Evolutionary conservation across 1,140 invertebrate species (phyloP).

Genomic region (Melitaea cinxia): DNA sequence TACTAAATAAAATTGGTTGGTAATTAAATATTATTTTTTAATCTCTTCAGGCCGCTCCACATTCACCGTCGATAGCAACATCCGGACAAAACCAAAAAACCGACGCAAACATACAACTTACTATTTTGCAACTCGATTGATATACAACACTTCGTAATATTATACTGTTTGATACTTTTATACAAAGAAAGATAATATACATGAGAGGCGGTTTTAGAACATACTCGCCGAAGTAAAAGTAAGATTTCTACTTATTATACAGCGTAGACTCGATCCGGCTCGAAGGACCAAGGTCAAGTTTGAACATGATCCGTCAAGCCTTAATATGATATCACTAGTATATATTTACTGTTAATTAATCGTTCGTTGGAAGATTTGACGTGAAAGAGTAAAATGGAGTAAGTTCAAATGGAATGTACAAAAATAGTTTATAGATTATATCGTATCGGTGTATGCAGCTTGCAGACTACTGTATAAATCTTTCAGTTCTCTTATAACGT

Average conservation of each 20-base stretch:
- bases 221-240: not conserved
- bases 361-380: too few relatives aligned
- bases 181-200: not conserved
- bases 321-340: not conserved
- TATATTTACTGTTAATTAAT: not conserved
- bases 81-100: too few relatives aligned
- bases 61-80: too few relatives aligned
- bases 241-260: not conserved
- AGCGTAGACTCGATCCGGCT: not conserved
- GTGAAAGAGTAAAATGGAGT: not conserved
- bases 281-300: not conserved
- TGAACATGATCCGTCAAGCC: not conserved
- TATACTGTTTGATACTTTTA: slow-evolving; percentile 7
- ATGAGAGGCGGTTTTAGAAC: not conserved
- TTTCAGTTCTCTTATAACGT: too few relatives aligned
- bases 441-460: not conserved
- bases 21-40: too few relatives aligned
- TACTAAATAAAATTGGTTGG: too few relatives aligned
- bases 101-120: too few relatives aligned
- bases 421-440: not conserved
- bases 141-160: not conserved
- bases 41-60: too few relatives aligned
- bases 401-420: not conserved
- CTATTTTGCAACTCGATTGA: too few relatives aligned
- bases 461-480: not conserved